Evolutionary conservation across 2,888 invertebrate species (phyloP), one percentile per base, ranked within the genome.

Genomic region (Tolmerus cingulatus): DNA sequence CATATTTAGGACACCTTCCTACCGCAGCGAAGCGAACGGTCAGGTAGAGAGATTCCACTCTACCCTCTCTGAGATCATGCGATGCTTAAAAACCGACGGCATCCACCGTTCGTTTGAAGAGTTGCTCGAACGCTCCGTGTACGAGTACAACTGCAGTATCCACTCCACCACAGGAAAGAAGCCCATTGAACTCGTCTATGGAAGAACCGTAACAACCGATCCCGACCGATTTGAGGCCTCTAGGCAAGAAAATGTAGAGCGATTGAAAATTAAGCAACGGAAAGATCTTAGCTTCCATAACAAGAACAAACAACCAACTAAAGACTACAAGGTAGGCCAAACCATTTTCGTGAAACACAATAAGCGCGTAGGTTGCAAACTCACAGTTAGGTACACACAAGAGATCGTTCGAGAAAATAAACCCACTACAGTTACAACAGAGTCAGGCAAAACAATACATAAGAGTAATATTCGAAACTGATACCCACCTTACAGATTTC

Each of bases 31-130:
- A 51, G 88, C 76, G 9, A 89, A 89, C 46, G 88, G 81, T 9
- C 78, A 84, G 43, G 46, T 88, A 9, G 89, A n/a, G n/a, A 57
- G 89, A 14, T 89, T 89, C 12, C 89, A 89, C 66, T 89, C 89
- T 1, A 89, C 89, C 9, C 27, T 89, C 2, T 81, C 87, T 0
- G 89, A 89, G 85, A 89, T 90, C 8, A 85, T 88, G 86, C 87
- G 89, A 82, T 89, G 89, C 37, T 55, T 89, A 5, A 89, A 89
- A 87, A 27, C 74, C 1, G 87, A 88, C 14, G 81, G 82, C 3
- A 55, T 40, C 16, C 40, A 86, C 27, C 88, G 87, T 9, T 76
- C 55, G 9, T 88, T 89, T 43, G 87, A 88, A 1, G 88, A 89
- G 76, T 30, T 89, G 14, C 66, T 89, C 1, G 87, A 88, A 74